Percentiles rank a stretch among this genome's conserved stretches.
Evolutionary conservation across 2,113 vertebrate species (phyloP).

Genomic region (Brienomyrus longianalis): DNA sequence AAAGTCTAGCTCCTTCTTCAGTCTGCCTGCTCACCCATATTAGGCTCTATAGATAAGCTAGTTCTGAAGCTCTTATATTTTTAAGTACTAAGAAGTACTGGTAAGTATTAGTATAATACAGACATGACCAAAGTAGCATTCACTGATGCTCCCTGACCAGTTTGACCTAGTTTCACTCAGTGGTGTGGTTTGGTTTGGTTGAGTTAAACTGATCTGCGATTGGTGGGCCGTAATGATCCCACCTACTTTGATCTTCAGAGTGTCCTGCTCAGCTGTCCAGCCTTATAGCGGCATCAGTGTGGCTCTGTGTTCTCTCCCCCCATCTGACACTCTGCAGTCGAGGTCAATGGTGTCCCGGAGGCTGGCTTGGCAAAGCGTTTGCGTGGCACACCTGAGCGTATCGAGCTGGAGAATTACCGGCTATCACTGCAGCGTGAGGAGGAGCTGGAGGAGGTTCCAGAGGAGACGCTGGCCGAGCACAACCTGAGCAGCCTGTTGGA

Average conservation of each 20-base stretch:
- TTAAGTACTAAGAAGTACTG: neutral
- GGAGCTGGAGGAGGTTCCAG: conserved; percentile 74
- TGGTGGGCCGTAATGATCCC: neutral
- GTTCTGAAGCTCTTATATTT: neutral
- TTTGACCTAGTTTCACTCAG: neutral
- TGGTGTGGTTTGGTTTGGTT: neutral
- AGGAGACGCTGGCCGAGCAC: conserved; percentile 79
- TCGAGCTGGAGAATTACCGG: conserved; percentile 81
- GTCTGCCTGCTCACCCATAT: neutral
- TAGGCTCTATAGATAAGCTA: neutral
- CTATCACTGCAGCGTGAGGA: conserved; percentile 57
- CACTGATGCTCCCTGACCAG: neutral
- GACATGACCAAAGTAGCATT: neutral
- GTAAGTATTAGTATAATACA: neutral
- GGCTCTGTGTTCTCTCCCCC: conserved; percentile 8
- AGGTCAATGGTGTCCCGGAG: conserved; percentile 61
- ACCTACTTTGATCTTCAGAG: neutral
- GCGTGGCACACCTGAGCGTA: conserved; percentile 73
- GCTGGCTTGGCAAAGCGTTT: conserved; percentile 68
- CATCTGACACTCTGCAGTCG: conserved; percentile 41
- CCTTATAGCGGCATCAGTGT: neutral
- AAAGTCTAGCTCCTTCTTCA: neutral
- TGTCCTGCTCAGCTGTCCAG: neutral
- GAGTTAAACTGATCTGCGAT: neutral
- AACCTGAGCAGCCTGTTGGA: conserved; percentile 75